phyloP scores from a whole-genome alignment of 2,888 invertebrate species.

The Phyllotreta cruciferae region DNA sequence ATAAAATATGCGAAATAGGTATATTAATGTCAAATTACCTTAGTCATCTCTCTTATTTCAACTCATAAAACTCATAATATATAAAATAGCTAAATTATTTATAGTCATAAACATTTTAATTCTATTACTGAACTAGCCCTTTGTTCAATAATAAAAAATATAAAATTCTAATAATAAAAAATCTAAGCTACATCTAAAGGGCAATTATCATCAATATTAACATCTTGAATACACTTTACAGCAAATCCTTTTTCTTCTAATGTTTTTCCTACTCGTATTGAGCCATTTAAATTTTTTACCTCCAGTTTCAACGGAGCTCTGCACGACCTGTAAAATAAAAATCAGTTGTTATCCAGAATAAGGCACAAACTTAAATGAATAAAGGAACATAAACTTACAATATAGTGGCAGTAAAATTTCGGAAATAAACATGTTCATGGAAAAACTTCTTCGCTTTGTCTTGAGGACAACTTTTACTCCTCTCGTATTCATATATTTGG shows the following conservation, averaged over 20 bases:
- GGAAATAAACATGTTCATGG: conserved; percentile 38
- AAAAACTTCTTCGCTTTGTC: conserved; percentile 41
- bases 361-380: too few relatives aligned
- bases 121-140: too few relatives aligned
- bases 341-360: too few relatives aligned
- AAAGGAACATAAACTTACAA: conserved; percentile 34
- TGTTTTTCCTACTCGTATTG: conserved; percentile 35
- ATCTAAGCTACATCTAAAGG: conserved; percentile 17
- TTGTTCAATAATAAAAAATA: too few relatives aligned
- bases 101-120: too few relatives aligned
- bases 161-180: too few relatives aligned
- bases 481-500: conserved; percentile 41
- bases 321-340: conserved; percentile 32
- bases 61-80: too few relatives aligned
- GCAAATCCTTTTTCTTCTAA: conserved; percentile 38
- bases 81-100: too few relatives aligned
- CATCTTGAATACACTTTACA: conserved; percentile 30
- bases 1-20: too few relatives aligned
- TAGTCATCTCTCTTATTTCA: too few relatives aligned
- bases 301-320: conserved; percentile 34
- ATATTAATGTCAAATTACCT: too few relatives aligned
- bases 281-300: conserved; percentile 33
- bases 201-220: conserved; percentile 33
- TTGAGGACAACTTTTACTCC: conserved; percentile 29
- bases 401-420: conserved; percentile 37